These are phyloP conservation scores for Crotalus viridis DNA, from an alignment of 2,113 vertebrate species.

Conservation along the genomic window DNA sequence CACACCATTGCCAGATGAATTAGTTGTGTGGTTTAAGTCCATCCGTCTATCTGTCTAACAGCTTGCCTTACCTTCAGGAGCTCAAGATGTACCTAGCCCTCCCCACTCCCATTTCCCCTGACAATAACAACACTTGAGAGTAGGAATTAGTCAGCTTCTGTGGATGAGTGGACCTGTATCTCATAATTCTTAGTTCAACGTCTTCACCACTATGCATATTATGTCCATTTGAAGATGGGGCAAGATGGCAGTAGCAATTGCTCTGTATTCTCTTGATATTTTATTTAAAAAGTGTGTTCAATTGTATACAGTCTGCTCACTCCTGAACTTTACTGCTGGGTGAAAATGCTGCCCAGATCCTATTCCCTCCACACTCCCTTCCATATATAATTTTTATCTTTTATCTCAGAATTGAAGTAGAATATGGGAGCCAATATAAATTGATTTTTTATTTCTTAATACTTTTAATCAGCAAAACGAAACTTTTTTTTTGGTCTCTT, in stretches of 20 bases:
- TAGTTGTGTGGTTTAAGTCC: background rate
- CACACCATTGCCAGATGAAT: background rate
- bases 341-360: background rate
- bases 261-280: background rate
- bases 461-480: background rate
- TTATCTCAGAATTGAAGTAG: background rate
- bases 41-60: background rate
- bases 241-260: background rate
- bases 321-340: background rate
- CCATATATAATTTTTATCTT: background rate
- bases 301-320: background rate
- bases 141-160: background rate
- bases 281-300: background rate
- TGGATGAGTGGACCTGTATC: background rate
- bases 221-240: background rate
- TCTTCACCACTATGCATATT: background rate
- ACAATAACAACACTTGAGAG: background rate
- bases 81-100: background rate
- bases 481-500: slow-evolving; percentile 1
- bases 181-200: background rate
- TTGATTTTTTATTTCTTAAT: background rate
- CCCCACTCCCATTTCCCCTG: background rate
- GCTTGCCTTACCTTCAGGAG: background rate
- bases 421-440: background rate
- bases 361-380: background rate